phyloP scores from a whole-genome alignment of 1,140 invertebrate genomes.

The Heliconius himera region DNA sequence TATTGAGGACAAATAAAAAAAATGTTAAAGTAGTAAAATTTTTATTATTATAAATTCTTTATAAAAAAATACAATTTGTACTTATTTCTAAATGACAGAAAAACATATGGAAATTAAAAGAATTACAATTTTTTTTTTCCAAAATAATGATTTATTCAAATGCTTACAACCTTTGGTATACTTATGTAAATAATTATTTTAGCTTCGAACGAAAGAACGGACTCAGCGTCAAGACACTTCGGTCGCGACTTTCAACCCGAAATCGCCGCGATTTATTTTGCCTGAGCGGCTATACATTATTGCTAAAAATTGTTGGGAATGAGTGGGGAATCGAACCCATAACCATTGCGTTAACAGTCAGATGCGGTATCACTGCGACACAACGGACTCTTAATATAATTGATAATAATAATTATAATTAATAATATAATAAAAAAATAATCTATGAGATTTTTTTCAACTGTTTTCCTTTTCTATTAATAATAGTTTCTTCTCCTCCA shows the following conservation, averaged over 20 bases:
- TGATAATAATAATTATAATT: not conserved
- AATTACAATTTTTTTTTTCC: not conserved
- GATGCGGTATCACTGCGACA: too few species aligned
- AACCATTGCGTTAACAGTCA: too few species aligned
- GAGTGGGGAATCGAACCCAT: too few species aligned
- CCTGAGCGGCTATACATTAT: too few species aligned
- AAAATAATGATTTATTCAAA: not conserved
- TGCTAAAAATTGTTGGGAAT: too few species aligned
- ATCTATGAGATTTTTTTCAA: not conserved
- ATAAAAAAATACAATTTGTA: constrained; percentile 6
- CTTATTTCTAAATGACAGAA: not conserved
- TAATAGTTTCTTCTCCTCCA: constrained; percentile 66
- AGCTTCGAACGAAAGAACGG: too few species aligned
- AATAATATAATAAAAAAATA: too few species aligned
- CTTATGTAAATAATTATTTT: not conserved
- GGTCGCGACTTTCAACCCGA: too few species aligned
- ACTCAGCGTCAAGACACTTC: too few species aligned
- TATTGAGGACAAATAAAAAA: too few species aligned
- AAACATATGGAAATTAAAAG: not conserved
- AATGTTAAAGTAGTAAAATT: not conserved
- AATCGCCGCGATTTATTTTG: too few species aligned
- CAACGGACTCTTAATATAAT: too few species aligned
- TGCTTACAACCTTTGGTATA: constrained; percentile 10
- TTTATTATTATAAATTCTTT: not conserved
- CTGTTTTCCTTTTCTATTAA: constrained; percentile 21